phyloP scores from a whole-genome alignment of 2,113 vertebrate species.

The Actenoides hombroni region DNA sequence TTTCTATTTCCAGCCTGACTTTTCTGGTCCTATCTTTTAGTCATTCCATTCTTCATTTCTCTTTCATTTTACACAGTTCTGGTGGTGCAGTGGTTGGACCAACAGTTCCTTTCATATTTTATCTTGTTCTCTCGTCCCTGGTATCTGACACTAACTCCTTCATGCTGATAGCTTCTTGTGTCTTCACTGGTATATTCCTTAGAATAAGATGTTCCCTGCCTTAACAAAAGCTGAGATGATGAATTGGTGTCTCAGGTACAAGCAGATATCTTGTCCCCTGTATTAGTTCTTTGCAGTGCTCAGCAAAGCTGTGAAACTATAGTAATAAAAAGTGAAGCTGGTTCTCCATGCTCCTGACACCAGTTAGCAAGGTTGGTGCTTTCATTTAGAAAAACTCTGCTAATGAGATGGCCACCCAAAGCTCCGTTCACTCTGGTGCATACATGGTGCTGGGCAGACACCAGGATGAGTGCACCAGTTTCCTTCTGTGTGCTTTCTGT shows the following conservation, averaged over 20 bases:
- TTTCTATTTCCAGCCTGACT: background rate
- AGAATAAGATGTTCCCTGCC: background rate
- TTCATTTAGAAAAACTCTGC: background rate
- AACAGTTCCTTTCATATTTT: background rate
- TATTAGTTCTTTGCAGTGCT: background rate
- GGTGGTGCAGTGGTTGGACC: background rate
- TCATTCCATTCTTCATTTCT: background rate
- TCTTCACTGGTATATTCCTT: background rate
- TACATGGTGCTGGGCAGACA: fast-evolving
- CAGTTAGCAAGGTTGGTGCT: background rate
- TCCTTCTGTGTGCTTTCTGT: background rate
- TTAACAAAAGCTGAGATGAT: background rate
- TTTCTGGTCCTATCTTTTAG: background rate
- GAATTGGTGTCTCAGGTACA: background rate
- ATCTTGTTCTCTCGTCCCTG: background rate
- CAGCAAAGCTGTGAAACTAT: background rate
- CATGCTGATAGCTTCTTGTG: background rate
- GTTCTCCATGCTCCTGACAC: background rate
- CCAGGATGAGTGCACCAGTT: fast-evolving
- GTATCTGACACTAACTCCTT: background rate
- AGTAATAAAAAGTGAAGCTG: background rate
- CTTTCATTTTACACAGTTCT: background rate
- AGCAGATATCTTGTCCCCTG: background rate
- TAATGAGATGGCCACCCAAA: background rate
- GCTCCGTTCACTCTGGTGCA: background rate